Evolutionary conservation across 2,888 invertebrate species (phyloP).

Genomic region (Acanthosoma haemorrhoidale): DNA sequence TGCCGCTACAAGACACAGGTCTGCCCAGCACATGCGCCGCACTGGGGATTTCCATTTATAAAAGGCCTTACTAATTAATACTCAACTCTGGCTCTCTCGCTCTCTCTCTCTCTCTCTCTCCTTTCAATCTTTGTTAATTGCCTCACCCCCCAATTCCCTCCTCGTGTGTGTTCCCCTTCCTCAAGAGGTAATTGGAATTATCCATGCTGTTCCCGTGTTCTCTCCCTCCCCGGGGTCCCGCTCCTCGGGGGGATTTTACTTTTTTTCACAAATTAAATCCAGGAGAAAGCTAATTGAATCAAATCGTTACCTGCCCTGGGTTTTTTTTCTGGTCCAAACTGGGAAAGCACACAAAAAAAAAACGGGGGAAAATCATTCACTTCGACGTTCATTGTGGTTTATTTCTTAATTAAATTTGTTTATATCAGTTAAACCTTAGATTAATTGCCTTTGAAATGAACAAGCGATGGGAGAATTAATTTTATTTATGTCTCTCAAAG

Average conservation of each 20-base stretch:
- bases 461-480: too few species aligned
- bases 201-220: slow-evolving; percentile 23
- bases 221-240: neutral
- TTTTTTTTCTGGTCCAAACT: neutral
- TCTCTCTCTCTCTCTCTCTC: slow-evolving; percentile 18
- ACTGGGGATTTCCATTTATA: too few species aligned
- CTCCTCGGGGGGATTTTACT: neutral
- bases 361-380: slow-evolving; percentile 1
- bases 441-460: neutral
- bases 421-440: slow-evolving; percentile 6
- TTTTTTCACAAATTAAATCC: slow-evolving; percentile 26
- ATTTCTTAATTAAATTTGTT: slow-evolving; percentile 10
- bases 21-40: too few species aligned
- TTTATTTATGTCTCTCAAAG: too few species aligned
- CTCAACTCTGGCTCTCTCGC: neutral
- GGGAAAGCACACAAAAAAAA: neutral
- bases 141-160: neutral
- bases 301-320: slow-evolving; percentile 19
- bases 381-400: slow-evolving; percentile 10
- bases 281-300: slow-evolving; percentile 25
- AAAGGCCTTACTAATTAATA: slow-evolving; percentile 25
- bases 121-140: slow-evolving; percentile 30
- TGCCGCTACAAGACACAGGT: too few species aligned
- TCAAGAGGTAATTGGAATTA: slow-evolving; percentile 24
- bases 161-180: slow-evolving; percentile 2